These are phyloP conservation scores for Drosophila limbata DNA, from an alignment of 2,888 invertebrate species.

Conservation along the genomic window DNA sequence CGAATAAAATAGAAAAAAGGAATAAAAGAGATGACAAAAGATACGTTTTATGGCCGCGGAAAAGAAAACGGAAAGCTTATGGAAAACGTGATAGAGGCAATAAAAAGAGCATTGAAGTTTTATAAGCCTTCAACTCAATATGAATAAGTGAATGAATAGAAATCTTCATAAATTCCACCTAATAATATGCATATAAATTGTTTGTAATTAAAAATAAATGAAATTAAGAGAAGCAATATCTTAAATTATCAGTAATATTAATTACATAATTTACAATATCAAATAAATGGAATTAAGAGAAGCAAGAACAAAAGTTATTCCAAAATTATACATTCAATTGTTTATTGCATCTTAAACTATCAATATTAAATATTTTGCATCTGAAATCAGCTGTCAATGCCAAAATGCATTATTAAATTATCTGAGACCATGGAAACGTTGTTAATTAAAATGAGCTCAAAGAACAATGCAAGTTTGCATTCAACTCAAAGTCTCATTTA, in stretches of 20 bases:
- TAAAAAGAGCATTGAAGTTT: conserved; percentile 21
- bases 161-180: neutral
- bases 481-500: conserved; percentile 19
- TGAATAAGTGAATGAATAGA: neutral
- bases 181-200: neutral
- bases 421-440: neutral
- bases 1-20: neutral
- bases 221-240: neutral
- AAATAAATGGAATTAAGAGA: no score
- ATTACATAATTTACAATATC: no score
- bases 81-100: conserved; percentile 11
- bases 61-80: neutral
- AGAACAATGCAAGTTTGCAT: conserved; percentile 4
- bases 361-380: neutral
- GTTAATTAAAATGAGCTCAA: conserved; percentile 23
- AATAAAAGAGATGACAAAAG: conserved; percentile 22
- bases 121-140: neutral
- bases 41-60: conserved; percentile 19
- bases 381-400: neutral
- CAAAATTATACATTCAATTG: neutral
- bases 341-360: neutral
- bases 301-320: no score
- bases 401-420: conserved; percentile 10
- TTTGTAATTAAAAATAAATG: neutral
- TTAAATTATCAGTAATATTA: neutral